Evolutionary conservation across 2,113 vertebrate genomes (phyloP).

Genomic region (Phoxinus phoxinus): DNA sequence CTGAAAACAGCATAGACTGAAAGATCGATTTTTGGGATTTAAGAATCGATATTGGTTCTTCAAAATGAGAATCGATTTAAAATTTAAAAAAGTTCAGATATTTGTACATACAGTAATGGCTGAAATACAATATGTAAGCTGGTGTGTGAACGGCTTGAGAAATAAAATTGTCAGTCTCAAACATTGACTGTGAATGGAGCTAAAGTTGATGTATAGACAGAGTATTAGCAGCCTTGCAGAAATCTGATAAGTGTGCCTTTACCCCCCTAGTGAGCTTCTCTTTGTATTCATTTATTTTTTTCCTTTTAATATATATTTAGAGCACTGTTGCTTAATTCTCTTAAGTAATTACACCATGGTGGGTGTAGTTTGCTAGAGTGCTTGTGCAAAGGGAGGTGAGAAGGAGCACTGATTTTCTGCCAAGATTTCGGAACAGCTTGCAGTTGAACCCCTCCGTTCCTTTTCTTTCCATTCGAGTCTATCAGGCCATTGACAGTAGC

Average conservation of each 20-base stretch:
- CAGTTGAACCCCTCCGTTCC: slow-evolving; percentile 67
- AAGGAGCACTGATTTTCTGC: slow-evolving; percentile 63
- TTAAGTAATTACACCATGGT: slow-evolving; percentile 66
- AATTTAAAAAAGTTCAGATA: neutral
- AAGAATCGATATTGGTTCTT: no score
- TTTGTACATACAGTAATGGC: neutral
- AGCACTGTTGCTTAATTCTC: slow-evolving; percentile 63
- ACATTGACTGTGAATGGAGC: neutral
- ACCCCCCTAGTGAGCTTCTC: neutral
- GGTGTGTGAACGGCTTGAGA: neutral
- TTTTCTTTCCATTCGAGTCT: slow-evolving; percentile 81
- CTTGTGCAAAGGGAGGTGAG: slow-evolving; percentile 39
- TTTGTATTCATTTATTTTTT: slow-evolving; percentile 48
- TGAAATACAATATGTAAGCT: slow-evolving; percentile 1
- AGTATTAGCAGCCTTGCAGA: slow-evolving; percentile 61
- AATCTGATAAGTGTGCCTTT: slow-evolving; percentile 51
- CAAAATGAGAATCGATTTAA: neutral
- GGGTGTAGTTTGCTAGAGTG: slow-evolving; percentile 63
- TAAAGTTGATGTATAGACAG: slow-evolving; percentile 51
- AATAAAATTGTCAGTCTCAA: neutral
- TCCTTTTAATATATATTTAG: slow-evolving; percentile 65
- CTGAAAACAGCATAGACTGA: no score
- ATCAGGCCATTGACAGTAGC: slow-evolving; percentile 82
- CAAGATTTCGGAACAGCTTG: slow-evolving; percentile 70
- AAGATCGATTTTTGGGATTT: no score